phyloP scores from a whole-genome alignment of 2,113 vertebrate genomes.

The Gymnogyps californianus region DNA sequence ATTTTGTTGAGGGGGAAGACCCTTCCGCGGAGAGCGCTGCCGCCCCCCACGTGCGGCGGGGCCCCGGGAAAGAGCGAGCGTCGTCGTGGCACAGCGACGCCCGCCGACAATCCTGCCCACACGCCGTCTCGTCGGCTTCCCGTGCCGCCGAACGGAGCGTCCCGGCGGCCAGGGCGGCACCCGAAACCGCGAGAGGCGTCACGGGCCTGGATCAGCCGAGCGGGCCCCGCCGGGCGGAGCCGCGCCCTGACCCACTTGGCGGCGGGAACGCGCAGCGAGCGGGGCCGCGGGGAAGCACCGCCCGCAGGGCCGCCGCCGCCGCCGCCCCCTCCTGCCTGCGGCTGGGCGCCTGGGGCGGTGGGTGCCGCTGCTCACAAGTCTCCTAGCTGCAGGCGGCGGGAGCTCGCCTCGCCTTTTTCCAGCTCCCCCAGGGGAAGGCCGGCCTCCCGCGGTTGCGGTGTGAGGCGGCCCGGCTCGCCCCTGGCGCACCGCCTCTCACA shows the following conservation, averaged over 20 bases:
- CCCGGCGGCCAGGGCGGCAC: too few species aligned
- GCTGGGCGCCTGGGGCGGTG: too few species aligned
- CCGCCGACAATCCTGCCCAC: too few species aligned
- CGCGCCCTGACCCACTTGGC: background rate
- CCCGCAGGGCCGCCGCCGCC: accelerated
- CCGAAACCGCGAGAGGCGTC: background rate
- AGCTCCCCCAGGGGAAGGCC: too few species aligned
- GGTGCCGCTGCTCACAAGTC: background rate
- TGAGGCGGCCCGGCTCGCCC: too few species aligned
- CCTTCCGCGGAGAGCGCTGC: background rate
- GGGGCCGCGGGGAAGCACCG: background rate
- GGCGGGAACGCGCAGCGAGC: too few species aligned
- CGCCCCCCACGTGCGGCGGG: background rate
- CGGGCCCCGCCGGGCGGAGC: background rate
- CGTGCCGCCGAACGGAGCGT: background rate
- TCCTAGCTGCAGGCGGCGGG: background rate
- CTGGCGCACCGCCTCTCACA: too few species aligned
- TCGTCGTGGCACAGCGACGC: too few species aligned
- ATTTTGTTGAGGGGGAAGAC: accelerated
- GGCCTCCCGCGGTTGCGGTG: accelerated
- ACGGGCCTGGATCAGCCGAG: background rate
- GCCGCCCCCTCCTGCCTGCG: accelerated
- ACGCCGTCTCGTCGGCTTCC: background rate
- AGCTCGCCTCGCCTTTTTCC: background rate
- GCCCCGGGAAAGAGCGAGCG: too few species aligned